phyloP scores from a whole-genome alignment of 2,113 vertebrate species.

The Albula goreensis region DNA sequence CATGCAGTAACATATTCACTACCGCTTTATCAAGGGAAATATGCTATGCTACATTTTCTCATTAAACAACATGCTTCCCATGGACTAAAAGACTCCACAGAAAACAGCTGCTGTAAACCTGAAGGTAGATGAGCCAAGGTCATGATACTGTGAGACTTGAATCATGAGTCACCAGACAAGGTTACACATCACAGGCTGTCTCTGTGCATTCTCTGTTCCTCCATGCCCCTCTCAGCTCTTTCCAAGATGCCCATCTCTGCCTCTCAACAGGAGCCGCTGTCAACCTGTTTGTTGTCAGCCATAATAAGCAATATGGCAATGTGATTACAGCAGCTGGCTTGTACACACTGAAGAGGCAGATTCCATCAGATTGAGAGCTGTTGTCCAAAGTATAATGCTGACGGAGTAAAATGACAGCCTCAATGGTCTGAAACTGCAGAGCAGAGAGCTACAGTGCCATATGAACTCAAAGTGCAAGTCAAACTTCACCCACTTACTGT shows the following conservation, averaged over 20 bases:
- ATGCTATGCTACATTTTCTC: neutral
- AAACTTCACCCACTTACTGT: too few species aligned
- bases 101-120: too few species aligned
- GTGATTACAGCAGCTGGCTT: neutral
- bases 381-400: neutral
- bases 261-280: neutral
- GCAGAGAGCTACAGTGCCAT: neutral
- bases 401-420: neutral
- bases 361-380: neutral
- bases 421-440: neutral
- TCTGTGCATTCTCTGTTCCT: neutral
- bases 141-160: neutral
- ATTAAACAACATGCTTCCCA: neutral
- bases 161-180: neutral
- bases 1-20: neutral
- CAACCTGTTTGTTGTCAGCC: neutral
- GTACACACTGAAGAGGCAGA: neutral
- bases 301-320: neutral
- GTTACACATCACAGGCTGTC: neutral
- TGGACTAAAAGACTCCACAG: too few species aligned
- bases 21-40: neutral
- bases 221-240: neutral
- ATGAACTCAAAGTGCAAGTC: neutral
- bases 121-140: neutral
- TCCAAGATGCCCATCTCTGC: neutral